These are phyloP conservation scores for Psococerastis gibbosa DNA, from an alignment of 2,888 invertebrate genomes.

Conservation along the genomic window DNA sequence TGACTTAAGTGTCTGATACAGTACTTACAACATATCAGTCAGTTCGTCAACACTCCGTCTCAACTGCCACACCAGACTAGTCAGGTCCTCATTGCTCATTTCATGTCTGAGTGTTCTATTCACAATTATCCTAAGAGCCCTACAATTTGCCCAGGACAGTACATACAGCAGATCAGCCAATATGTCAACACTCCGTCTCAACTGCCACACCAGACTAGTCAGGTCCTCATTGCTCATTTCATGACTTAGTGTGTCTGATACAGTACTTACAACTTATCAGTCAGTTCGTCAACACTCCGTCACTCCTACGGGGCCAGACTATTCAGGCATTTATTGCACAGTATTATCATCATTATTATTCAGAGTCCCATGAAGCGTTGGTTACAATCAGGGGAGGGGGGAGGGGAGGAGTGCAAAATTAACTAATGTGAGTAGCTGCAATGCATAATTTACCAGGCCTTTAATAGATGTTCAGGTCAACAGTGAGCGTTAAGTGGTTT, in stretches of 20 bases:
- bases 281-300: slow-evolving; percentile 32
- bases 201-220: slow-evolving; percentile 36
- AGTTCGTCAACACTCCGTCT: slow-evolving; percentile 33
- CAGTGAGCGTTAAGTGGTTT: too few species aligned
- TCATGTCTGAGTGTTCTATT: slow-evolving; percentile 42
- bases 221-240: slow-evolving; percentile 43
- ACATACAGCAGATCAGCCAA: slow-evolving; percentile 22
- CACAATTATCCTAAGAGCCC: too few species aligned
- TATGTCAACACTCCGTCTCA: slow-evolving; percentile 34
- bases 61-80: slow-evolving; percentile 37
- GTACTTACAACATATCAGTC: slow-evolving; percentile 19
- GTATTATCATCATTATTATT: too few species aligned
- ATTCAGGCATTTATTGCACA: slow-evolving; percentile 40
- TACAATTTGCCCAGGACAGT: too few species aligned
- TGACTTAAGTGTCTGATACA: slow-evolving; percentile 44
- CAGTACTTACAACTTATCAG: too few species aligned
- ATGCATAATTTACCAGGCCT: too few species aligned
- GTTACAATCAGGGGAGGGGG: too few species aligned
- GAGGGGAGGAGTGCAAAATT: too few species aligned
- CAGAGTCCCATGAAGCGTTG: too few species aligned
- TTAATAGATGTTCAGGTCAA: too few species aligned
- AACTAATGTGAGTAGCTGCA: too few species aligned
- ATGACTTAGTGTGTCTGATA: slow-evolving; percentile 42
- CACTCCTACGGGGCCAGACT: slow-evolving; percentile 38
- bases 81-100: slow-evolving; percentile 41